Conservation (phyloP, 2,888 invertebrate genomes). For the Pterostichus niger region DNA sequence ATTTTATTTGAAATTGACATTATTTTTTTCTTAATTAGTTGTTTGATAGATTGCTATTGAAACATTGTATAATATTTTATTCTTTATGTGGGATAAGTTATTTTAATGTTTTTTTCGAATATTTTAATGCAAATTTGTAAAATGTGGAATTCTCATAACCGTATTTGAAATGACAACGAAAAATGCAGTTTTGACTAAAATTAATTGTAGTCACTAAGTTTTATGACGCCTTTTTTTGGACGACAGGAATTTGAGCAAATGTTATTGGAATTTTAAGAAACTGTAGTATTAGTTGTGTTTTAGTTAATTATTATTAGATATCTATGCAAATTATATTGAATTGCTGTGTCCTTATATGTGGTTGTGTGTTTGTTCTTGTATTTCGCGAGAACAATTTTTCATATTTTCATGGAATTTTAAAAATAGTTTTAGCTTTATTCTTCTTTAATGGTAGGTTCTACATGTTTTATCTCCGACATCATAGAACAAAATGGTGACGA, state of each 20-base stretch:
- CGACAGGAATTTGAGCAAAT: no score
- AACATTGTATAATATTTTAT: not conserved
- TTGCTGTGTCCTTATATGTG: no score
- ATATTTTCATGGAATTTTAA: not conserved
- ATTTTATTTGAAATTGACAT: slow-evolving; percentile 11
- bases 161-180: not conserved
- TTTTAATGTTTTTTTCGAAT: not conserved
- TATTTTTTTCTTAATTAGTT: not conserved
- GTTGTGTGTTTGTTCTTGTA: not conserved
- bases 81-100: not conserved
- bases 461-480: no score
- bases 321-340: no score
- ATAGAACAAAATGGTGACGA: no score
- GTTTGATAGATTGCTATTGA: not conserved
- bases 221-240: not conserved
- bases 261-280: no score
- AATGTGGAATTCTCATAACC: not conserved
- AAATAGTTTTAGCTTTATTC: no score
- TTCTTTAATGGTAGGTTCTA: no score
- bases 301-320: no score
- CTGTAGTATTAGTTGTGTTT: no score
- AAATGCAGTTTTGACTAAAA: slow-evolving; percentile 5
- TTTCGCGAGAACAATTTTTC: not conserved
- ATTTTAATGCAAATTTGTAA: not conserved
- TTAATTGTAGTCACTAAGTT: not conserved